These are phyloP conservation scores for Drosophila anomelani DNA, from an alignment of 2,888 invertebrate species.

Conservation along the genomic window DNA sequence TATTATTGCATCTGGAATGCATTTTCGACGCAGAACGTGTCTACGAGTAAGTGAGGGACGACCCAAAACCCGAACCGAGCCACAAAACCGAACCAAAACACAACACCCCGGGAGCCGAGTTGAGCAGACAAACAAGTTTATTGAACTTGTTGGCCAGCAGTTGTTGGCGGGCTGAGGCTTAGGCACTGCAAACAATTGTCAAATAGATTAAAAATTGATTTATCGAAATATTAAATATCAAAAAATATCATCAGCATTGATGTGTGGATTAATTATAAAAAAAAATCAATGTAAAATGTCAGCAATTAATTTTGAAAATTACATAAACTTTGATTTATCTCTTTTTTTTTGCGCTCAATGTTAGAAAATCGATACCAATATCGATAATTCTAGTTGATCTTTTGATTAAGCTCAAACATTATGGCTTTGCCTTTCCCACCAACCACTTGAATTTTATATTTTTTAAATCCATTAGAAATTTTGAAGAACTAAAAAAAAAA, in stretches of 20 bases:
- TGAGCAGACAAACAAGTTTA: constrained; percentile 66
- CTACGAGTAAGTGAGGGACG: constrained; percentile 15
- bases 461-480: neutral
- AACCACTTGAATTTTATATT: neutral
- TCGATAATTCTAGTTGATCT: no score
- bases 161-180: neutral
- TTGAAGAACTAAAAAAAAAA: neutral
- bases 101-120: constrained; percentile 9
- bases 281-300: no score
- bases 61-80: constrained; percentile 14
- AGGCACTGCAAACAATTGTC: constrained; percentile 8
- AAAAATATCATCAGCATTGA: neutral
- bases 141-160: constrained; percentile 68
- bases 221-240: neutral
- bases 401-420: no score
- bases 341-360: no score
- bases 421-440: neutral
- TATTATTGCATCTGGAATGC: constrained; percentile 30
- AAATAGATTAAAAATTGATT: neutral
- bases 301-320: no score
- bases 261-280: no score
- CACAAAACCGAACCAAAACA: constrained; percentile 3
- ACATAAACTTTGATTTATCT: no score
- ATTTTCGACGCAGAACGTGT: constrained; percentile 25
- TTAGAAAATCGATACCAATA: no score